A percentile compares a stretch with the other conserved stretches of the same genome.
phyloP scores from a whole-genome alignment of 2,797 vertebrate genomes.

The Arnoldichthys spilopterus region DNA sequence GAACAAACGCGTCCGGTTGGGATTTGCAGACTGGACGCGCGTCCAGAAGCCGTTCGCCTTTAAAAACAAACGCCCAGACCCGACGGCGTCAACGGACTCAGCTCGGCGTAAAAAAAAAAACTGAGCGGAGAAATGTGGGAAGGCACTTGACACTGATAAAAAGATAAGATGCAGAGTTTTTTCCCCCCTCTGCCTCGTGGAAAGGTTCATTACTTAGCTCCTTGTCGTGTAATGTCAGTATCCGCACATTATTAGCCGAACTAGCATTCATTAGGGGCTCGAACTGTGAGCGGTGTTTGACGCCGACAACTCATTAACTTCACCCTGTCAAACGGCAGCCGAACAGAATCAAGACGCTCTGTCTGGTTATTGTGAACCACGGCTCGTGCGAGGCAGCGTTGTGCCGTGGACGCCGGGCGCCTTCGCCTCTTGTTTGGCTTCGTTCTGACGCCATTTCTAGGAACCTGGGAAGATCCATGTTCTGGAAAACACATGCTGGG shows the following conservation, averaged over 20 bases:
- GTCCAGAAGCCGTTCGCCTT: background rate
- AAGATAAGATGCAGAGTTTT: conserved; percentile 7
- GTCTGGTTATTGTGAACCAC: conserved; percentile 36
- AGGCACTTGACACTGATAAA: conserved; percentile 3
- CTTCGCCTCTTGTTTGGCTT: conserved; percentile 11
- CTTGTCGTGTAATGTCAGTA: conserved; percentile 26
- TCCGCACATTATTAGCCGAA: conserved; percentile 43
- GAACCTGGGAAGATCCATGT: background rate
- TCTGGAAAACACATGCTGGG: no score
- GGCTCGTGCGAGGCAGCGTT: conserved; percentile 8
- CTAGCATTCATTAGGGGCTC: conserved; percentile 50
- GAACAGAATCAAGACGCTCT: conserved; percentile 32
- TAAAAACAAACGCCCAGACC: background rate
- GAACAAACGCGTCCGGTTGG: background rate
- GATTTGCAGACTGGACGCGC: background rate
- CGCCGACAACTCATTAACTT: conserved; percentile 54
- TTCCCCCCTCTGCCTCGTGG: background rate
- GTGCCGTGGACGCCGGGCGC: background rate
- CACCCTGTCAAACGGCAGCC: conserved; percentile 47
- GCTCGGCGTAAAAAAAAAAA: background rate
- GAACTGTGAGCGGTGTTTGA: conserved; percentile 41
- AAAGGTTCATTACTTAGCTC: conserved; percentile 38
- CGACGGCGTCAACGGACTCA: background rate
- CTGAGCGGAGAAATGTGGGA: background rate
- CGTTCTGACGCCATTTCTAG: conserved; percentile 15